Base-by-base conservation (phyloP, 2,113 vertebrate genomes). In the Seriola dumerili region DNA sequence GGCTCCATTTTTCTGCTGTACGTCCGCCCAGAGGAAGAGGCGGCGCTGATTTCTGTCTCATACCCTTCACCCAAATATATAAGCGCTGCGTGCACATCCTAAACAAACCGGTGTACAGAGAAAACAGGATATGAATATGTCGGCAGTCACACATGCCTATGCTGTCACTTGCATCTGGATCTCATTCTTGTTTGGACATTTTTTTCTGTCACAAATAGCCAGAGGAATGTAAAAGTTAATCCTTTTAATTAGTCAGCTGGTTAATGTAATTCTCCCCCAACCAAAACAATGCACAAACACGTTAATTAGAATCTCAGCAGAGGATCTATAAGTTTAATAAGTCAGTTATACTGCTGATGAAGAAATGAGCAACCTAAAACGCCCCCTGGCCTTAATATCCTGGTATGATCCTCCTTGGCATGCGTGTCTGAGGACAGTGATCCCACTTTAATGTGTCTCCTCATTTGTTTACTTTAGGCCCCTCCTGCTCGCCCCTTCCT, bases 101-200 rank as follows among this genome's bases (percentile, higher is more conserved):
- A 76, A 85, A 91, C 69, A 88, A 80, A 46, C 4, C 17, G 34
- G 25, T 32, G 63, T 36, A 2, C 17, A 34, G 61, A 72, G 65
- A 85, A 90, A 92, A 93, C 87, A 90, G 89, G 88, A 92, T 81
- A 46, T 69, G 62, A 85, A 81, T 80, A 66, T 46, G 68, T 32
- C 38, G 61, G 17, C 25, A 48, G 61, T 72, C 48, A 48, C 61
- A 67, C 40, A 36, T 62, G 42, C 34, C 44, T 5, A 4, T n/a
- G 34, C 25, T 81, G 48, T 70, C 71, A 63, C 59, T 38, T n/a
- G 14, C 52, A 12, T 70, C 34, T n/a, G n/a, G 34, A 61, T 69
- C 8, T 61, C 32, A 11, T 19, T 8, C 17, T 58, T 46, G 32
- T 77, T 36, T 21, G 4, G 34, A 44, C 36, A 7, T 71, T 40